phyloP scores from a whole-genome alignment of 1,140 invertebrate species.

The Danaus plexippus region DNA sequence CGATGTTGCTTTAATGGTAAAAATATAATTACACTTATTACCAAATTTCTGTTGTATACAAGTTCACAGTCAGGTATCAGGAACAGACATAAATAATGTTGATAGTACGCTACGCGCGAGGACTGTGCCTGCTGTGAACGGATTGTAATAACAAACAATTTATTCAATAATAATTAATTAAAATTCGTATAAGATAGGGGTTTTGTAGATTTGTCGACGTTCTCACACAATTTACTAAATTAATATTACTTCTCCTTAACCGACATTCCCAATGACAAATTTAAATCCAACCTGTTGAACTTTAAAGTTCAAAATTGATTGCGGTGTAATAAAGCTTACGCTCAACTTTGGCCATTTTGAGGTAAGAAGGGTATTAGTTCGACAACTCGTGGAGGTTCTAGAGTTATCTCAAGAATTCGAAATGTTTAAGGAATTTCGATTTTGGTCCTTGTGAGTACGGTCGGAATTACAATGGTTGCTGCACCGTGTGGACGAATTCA shows the following conservation, averaged over 20 bases:
- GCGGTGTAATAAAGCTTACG: constrained; percentile 19
- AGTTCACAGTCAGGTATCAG: no score
- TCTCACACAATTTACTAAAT: constrained; percentile 18
- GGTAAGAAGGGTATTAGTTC: constrained; percentile 61
- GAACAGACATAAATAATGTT: no score
- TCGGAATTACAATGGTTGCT: constrained; percentile 1
- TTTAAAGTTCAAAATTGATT: constrained; percentile 23
- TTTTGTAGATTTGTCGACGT: constrained; percentile 8
- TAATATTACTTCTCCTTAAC: constrained; percentile 9
- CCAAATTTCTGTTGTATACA: no score
- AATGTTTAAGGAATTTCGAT: constrained; percentile 9
- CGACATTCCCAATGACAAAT: constrained; percentile 3
- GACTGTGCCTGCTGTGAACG: no score
- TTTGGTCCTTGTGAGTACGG: constrained; percentile 7
- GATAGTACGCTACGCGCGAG: no score
- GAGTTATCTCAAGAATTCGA: constrained; percentile 31
- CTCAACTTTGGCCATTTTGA: constrained; percentile 53
- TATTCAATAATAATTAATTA: no score
- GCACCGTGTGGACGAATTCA: constrained; percentile 11
- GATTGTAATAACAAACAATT: no score
- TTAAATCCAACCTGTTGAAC: constrained; percentile 18
- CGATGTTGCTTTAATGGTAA: no score
- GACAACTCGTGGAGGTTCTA: constrained; percentile 53
- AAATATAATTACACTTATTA: no score
- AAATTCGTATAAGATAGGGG: no score